Percentiles rank a stretch among this genome's conserved stretches.
These are phyloP conservation scores for Danio tinwini DNA, from an alignment of 2,797 vertebrate genomes.

Conservation along the genomic window DNA sequence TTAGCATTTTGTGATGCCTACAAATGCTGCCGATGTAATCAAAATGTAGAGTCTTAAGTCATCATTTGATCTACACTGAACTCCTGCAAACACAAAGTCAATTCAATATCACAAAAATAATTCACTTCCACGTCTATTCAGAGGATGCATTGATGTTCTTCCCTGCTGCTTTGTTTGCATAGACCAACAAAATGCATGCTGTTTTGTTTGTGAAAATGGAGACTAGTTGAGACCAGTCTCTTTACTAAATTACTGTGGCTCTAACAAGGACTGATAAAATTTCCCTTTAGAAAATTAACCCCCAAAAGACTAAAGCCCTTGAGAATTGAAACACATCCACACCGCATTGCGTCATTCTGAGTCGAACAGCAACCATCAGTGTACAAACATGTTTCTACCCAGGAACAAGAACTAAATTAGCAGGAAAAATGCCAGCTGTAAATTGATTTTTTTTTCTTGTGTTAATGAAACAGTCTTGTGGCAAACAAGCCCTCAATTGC, in stretches of 20 bases:
- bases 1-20: not conserved
- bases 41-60: not conserved
- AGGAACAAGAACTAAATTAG: conserved; percentile 17
- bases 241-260: not conserved
- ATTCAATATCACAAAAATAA: conserved; percentile 27
- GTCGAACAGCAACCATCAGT: conserved; percentile 11
- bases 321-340: conserved; percentile 32
- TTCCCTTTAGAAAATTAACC: not conserved
- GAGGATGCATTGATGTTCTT: conserved; percentile 9
- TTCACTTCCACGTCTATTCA: conserved; percentile 9
- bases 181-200: conserved; percentile 21
- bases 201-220: conserved; percentile 36
- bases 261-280: not conserved
- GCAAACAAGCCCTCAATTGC: not conserved
- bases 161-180: conserved; percentile 16
- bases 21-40: not conserved
- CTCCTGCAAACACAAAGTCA: conserved; percentile 14
- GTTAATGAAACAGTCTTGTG: conserved; percentile 70
- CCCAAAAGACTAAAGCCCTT: conserved; percentile 6
- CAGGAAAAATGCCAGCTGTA: conserved; percentile 42
- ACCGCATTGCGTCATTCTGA: not conserved
- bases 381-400: conserved; percentile 14
- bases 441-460: conserved; percentile 69
- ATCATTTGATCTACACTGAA: not conserved
- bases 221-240: not conserved